These are phyloP conservation scores for Saxidomus purpurata DNA, from an alignment of 1,140 invertebrate species.

Conservation along the genomic window DNA sequence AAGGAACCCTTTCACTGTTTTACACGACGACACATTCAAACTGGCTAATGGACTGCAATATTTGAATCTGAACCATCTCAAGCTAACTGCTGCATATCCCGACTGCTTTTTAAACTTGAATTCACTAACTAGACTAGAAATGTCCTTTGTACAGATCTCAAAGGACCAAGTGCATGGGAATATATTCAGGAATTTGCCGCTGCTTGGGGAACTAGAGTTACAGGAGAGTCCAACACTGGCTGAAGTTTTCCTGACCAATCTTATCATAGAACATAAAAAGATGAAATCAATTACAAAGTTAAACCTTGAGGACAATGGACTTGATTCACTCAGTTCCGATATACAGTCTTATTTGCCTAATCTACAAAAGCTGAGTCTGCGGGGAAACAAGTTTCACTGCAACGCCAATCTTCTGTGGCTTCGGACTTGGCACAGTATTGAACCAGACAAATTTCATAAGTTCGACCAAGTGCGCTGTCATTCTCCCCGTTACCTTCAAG, in stretches of 20 bases:
- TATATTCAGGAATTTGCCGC: constrained; percentile 87
- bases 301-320: constrained; percentile 86
- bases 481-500: constrained; percentile 75
- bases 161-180: constrained; percentile 85
- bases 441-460: constrained; percentile 77
- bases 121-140: constrained; percentile 89
- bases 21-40: constrained; percentile 82
- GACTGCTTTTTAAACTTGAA: constrained; percentile 90
- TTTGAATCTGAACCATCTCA: constrained; percentile 93
- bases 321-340: constrained; percentile 90
- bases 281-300: constrained; percentile 68
- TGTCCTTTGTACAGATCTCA: constrained; percentile 89
- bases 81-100: constrained; percentile 88
- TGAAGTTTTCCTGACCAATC: constrained; percentile 88
- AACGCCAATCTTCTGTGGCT: constrained; percentile 80
- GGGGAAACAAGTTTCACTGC: constrained; percentile 86
- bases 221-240: constrained; percentile 91
- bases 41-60: constrained; percentile 85
- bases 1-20: constrained; percentile 83
- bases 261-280: constrained; percentile 90
- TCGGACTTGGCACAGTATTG: constrained; percentile 81
- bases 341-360: constrained; percentile 90
- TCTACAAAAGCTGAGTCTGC: constrained; percentile 86
- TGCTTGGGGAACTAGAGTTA: constrained; percentile 91
- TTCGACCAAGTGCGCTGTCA: constrained; percentile 79